Evolutionary conservation across 2,113 vertebrate genomes (phyloP), one percentile per base, ranked within the genome.

Genomic region (Lepus europaeus): DNA sequence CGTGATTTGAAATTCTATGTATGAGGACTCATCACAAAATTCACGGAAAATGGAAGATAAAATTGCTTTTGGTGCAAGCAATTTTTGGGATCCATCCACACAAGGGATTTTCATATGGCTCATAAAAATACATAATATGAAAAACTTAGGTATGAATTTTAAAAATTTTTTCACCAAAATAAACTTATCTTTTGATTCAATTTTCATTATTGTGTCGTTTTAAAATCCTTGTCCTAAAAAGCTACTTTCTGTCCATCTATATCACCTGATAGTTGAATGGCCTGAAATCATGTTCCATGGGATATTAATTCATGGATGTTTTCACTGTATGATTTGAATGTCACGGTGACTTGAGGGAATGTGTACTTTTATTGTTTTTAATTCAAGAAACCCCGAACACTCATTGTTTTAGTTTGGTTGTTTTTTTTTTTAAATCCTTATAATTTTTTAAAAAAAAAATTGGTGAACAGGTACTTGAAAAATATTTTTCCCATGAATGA

Each of bases 311-410:
- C 45, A 22, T 11, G 49, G 64, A 59, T n/a, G n/a, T 12, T 51
- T 11, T 36, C 59, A 22, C 70, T 27, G 16, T 51, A 4, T 92
- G 72, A 90, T 64, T 93, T 87, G 64, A 70, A 59, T 10, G 17
- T 13, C n/a, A 27, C 4, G 36, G 19, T 61, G 74, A 68, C 9
- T 77, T 88, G 29, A 78, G 25, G 13, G 29, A 53, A 33, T 89
- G 68, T 77, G 10, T 11, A 33, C 82, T 95, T 95, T 80, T 61
- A 76, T 51, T 95, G 39, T 19, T 87, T 92, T 92, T n/a, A 90
- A 59, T 7, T 87, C 17, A 72, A 13, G 25, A 89, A 83, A 72
- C 27, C 56, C 36, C 77, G 74, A 33, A 10, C 5, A n/a, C 6
- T 69, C 49, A 13, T 9, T 80, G n/a, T 49, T 78, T 36, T 61